Evolutionary conservation across 2,797 vertebrate species (phyloP), one percentile per base, ranked within the genome.

Genomic region (Cossypha niveicapilla): DNA sequence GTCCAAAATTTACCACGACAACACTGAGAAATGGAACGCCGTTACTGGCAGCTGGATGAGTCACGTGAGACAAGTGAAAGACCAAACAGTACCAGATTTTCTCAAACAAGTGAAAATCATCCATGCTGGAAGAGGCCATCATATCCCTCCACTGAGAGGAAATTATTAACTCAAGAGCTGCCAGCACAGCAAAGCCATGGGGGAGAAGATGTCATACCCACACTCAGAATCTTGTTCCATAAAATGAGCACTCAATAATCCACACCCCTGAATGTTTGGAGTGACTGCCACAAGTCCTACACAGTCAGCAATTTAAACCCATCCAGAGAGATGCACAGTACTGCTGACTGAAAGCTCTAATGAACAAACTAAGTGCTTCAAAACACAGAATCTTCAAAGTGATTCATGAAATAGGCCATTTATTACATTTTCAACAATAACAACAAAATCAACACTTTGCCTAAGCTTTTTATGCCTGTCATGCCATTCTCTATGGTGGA

Each of bases 1-100:
- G 68, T 87, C 94, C 96, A 96, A 94, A 90, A 95, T 90, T 73
- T 88, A 97, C 93, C 96, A 95, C 54, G 35, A 96, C 88, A 96
- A 88, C 91, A 76, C 44, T 90, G 89, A 95, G 94, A 87, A 96
- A 91, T 51, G 78, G 82, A 95, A 96, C 45, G 11, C 89, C 6
- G 61, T 94, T 88, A 78, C 88, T 96, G 96, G 95, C 96, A 95
- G 89, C 85, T 47, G n/a, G 32, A 57, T 11, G 91, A 91, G 82
- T 93, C 91, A 95, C 77, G 75, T 93, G 94, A 93, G 78, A 77
- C 0, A 0, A 92, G 78, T 65, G 72, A 73, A 94, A 94, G 81
- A 95, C 90, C 94, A 94, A 95, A 87, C 51, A 73, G 51, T 5
- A 89, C 75, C 93, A 93, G 72, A 95, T 93, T 92, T 92, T 84